Percentiles rank a stretch among this genome's conserved stretches.
phyloP scores from a whole-genome alignment of 1,140 invertebrate genomes.

The Drosophila sucinea region DNA sequence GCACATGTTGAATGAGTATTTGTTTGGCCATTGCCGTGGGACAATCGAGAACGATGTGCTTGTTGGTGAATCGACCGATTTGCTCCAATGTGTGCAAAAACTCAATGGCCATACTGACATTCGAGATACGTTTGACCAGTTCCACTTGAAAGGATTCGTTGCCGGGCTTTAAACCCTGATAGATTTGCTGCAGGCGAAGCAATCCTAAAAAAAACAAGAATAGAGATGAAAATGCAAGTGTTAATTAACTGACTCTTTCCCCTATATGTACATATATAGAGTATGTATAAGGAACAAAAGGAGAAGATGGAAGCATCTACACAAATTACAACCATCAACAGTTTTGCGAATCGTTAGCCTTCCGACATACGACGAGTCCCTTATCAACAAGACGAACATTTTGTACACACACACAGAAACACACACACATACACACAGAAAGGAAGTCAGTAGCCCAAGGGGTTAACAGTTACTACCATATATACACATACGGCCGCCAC shows the following conservation, averaged over 20 bases:
- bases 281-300: not conserved
- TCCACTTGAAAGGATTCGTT: conserved; percentile 92
- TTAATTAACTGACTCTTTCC: conserved; percentile 62
- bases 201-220: conserved; percentile 86
- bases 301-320: conserved; percentile 17
- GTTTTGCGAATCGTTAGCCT: conserved; percentile 61
- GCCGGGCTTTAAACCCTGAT: conserved; percentile 91
- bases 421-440: conserved; percentile 4
- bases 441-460: conserved; percentile 34
- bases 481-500: conserved; percentile 21
- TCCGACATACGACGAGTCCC: conserved; percentile 36
- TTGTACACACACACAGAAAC: conserved; percentile 28
- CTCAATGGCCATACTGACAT: conserved; percentile 90
- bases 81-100: conserved; percentile 90
- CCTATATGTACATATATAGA: conserved; percentile 6
- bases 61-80: conserved; percentile 91
- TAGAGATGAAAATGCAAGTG: conserved; percentile 10
- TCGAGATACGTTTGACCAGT: conserved; percentile 91
- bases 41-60: conserved; percentile 96
- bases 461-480: conserved; percentile 16
- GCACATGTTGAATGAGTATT: conserved; percentile 93
- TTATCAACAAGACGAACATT: conserved; percentile 52
- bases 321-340: conserved; percentile 68
- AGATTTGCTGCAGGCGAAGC: conserved; percentile 93
- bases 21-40: conserved; percentile 93